These are phyloP conservation scores for Arothron firmamentum DNA, from an alignment of 2,113 vertebrate species.

Conservation along the genomic window DNA sequence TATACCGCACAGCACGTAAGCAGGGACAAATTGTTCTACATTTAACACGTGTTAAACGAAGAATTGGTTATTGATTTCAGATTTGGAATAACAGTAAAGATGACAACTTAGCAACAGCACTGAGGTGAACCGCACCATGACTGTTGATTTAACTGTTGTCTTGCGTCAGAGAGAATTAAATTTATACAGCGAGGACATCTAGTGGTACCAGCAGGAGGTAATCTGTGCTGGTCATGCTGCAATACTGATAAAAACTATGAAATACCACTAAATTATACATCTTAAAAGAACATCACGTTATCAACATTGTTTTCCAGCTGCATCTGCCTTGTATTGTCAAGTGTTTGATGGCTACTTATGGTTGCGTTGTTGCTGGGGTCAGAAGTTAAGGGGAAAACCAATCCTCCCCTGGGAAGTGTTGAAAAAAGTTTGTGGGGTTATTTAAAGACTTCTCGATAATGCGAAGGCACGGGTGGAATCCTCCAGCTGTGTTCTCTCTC, in stretches of 20 bases:
- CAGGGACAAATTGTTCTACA: neutral
- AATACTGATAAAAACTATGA: neutral
- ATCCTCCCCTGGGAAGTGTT: slow-evolving; percentile 40
- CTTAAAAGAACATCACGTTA: neutral
- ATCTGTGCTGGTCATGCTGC: too few relatives aligned
- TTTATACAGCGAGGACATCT: slow-evolving; percentile 39
- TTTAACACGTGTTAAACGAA: neutral
- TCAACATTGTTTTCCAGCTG: neutral
- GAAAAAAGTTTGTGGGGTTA: slow-evolving; percentile 47
- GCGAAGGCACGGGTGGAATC: slow-evolving; percentile 48
- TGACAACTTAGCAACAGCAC: too few relatives aligned
- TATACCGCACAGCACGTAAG: neutral
- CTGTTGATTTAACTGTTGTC: too few relatives aligned
- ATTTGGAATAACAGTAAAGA: too few relatives aligned
- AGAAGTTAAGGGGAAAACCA: slow-evolving; percentile 55
- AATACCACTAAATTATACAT: neutral
- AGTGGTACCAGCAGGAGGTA: slow-evolving; percentile 26
- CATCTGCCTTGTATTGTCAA: neutral
- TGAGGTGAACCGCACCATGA: too few relatives aligned
- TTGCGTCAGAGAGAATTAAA: neutral
- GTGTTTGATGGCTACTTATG: neutral
- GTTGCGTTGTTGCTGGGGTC: slow-evolving; percentile 47
- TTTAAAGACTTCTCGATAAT: slow-evolving; percentile 64
- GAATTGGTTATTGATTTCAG: too few relatives aligned
- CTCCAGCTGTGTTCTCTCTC: slow-evolving; percentile 26